Conservation (phyloP, 1,140 invertebrate species). For the Galendromus occidentalis region DNA sequence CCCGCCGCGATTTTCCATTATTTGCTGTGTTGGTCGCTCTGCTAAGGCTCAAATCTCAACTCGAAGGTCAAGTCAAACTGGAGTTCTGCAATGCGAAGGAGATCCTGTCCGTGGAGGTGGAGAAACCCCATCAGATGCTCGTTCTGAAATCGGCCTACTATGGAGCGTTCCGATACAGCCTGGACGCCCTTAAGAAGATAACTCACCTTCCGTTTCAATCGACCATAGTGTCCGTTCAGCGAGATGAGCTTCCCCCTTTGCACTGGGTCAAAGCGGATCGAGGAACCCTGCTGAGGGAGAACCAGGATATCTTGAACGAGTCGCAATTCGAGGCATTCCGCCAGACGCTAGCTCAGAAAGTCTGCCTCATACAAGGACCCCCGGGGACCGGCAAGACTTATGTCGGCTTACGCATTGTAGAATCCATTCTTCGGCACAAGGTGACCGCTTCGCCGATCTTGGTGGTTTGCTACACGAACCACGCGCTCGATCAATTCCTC, state of each 20-base stretch:
- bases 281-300: conserved; percentile 20
- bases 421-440: conserved; percentile 24
- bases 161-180: conserved; percentile 31
- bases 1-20: too few species aligned
- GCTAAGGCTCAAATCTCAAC: background rate
- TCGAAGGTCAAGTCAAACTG: background rate
- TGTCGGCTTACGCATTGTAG: conserved; percentile 34
- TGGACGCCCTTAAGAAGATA: conserved; percentile 26
- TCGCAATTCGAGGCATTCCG: conserved; percentile 31
- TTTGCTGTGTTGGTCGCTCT: too few species aligned
- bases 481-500: conserved; percentile 73
- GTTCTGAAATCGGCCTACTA: conserved; percentile 26
- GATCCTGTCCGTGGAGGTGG: background rate
- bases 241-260: too few species aligned
- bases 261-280: conserved; percentile 10
- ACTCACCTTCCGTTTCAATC: conserved; percentile 23
- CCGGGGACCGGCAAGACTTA: conserved; percentile 62
- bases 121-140: background rate
- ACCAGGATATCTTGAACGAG: conserved; percentile 24
- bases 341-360: conserved; percentile 29
- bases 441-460: conserved; percentile 36
- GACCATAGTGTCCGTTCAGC: too few species aligned
- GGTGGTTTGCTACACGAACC: conserved; percentile 64
- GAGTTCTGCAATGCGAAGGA: background rate
- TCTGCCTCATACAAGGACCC: conserved; percentile 48